phyloP scores from a whole-genome alignment of 2,113 vertebrate genomes.

The Shinisaurus crocodilurus region DNA sequence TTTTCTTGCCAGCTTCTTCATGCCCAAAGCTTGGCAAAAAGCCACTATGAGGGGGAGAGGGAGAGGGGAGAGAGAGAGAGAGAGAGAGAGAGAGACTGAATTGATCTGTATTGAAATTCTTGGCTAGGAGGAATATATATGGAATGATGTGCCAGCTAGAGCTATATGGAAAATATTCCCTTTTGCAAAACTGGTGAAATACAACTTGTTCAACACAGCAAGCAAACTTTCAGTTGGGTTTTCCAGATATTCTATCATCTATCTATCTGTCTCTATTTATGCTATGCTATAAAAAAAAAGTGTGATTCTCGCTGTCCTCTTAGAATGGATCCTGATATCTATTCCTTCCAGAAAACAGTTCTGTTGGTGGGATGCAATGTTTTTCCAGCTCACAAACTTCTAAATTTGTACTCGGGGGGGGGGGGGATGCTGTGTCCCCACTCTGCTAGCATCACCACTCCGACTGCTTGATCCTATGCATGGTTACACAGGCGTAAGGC shows the following conservation, averaged over 20 bases:
- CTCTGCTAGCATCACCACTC: conserved; percentile 13
- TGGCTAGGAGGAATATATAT: conserved; percentile 2
- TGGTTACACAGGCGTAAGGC: not conserved
- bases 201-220: not conserved
- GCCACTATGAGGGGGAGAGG: not conserved
- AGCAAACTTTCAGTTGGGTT: not conserved
- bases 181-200: not conserved
- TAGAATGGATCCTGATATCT: not conserved
- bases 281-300: not conserved
- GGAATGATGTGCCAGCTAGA: not conserved
- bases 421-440: conserved; percentile 31
- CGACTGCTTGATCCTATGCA: not conserved
- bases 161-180: not conserved
- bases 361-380: not conserved
- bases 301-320: not conserved
- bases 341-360: not conserved
- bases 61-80: not conserved
- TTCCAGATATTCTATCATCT: not conserved
- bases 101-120: not conserved
- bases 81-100: not conserved
- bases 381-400: not conserved
- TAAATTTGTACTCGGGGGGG: conserved; percentile 38
- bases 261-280: not conserved
- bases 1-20: conserved; percentile 4
- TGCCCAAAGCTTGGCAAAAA: not conserved